Evolutionary conservation across 2,888 invertebrate genomes (phyloP).

Genomic region (Hydraecia micacea): DNA sequence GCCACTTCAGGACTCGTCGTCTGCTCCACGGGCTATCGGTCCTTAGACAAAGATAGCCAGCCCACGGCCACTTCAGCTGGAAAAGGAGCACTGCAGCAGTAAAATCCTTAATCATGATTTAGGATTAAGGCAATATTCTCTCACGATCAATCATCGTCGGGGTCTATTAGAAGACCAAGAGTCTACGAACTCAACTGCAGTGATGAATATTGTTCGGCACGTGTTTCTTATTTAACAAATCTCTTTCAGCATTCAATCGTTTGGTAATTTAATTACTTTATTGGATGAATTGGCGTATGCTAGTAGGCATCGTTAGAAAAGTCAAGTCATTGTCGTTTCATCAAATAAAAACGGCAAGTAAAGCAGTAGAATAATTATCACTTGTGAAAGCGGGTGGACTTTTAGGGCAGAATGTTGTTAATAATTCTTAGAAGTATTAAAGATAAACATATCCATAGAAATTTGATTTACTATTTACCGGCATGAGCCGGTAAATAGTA

Average conservation of each 20-base stretch:
- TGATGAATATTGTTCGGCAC: slow-evolving; percentile 32
- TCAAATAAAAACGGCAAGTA: neutral
- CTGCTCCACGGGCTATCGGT: neutral
- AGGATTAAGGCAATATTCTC: slow-evolving; percentile 15
- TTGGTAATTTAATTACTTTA: slow-evolving; percentile 59
- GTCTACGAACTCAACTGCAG: slow-evolving; percentile 19
- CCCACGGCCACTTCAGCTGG: neutral
- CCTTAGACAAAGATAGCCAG: neutral
- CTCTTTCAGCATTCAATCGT: slow-evolving; percentile 44
- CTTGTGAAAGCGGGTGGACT: neutral
- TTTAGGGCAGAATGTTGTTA: neutral
- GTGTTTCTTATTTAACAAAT: slow-evolving; percentile 58
- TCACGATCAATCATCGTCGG: slow-evolving; percentile 17
- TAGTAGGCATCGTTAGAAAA: slow-evolving; percentile 39
- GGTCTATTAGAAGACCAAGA: slow-evolving; percentile 12
- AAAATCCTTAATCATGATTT: neutral
- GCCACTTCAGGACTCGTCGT: neutral
- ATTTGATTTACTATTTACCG: no score
- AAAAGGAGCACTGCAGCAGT: neutral
- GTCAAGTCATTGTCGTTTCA: slow-evolving; percentile 5
- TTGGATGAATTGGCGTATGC: slow-evolving; percentile 54
- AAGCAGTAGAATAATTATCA: neutral
- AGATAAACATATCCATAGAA: neutral
- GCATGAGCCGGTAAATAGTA: no score
- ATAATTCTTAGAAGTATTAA: neutral